Base-by-base conservation (phyloP, 2,113 vertebrate species). In the Melanotaenia duboulayi region DNA sequence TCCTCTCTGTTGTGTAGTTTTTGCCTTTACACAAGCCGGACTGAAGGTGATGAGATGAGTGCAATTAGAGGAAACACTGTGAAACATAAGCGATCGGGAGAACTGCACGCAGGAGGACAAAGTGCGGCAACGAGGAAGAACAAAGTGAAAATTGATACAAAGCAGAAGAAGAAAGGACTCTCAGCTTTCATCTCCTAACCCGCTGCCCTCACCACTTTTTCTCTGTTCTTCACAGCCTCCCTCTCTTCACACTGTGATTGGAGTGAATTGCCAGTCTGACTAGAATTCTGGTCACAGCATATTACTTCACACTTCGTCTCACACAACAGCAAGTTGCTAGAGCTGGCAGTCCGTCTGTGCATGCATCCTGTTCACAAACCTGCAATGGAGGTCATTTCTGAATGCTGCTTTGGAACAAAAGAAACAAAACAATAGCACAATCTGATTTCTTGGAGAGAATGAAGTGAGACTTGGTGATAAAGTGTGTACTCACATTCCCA, bases 221-320 rank as follows among this genome's bases (percentile, higher is more conserved):
- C 50, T 59, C 59, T 57, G 12, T 16, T 49, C 55, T 19, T 57
- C n/a, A 58, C 28, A 7, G n/a, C 39, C 65, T 23, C 51, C 14
- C 51, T 55, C 14, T 35, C 49, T 16, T 39, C 75, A 42, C 37
- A 2, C 28, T 56, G 65, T 23, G 57, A 78, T 48, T 67, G 25
- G 56, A 66, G 35, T 60, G 46, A 85, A 81, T 79, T 81, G 68
- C 62, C 71, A 78, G 74, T 73, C 55, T 49, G 65, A 74, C 72
- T 74, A 62, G 73, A 35, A 66, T 71, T 80, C 80, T 76, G 82
- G 74, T 81, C 77, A 52, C 59, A 79, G 60, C 68, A 63, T 67
- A 80, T 83, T 66, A 76, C 69, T 89, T 90, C 85, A 78, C 87
- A 88, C 88, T 73, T 87, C 46, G 81, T 87, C 83, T 90, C 75